phyloP scores from a whole-genome alignment of 2,888 invertebrate genomes.

The Ariolimax columbianus region DNA sequence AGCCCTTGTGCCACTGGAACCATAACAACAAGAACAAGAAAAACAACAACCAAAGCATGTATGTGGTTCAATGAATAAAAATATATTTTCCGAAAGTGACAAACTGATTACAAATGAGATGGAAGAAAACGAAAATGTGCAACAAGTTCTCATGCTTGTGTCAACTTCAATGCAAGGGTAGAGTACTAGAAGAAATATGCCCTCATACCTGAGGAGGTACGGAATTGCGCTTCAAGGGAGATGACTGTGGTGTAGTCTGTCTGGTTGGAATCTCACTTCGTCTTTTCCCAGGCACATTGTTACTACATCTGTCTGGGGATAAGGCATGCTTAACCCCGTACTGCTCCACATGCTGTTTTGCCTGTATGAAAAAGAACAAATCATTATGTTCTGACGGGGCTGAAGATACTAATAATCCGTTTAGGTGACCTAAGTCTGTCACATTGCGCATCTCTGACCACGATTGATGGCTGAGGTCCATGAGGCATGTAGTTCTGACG shows the following conservation, averaged over 20 bases:
- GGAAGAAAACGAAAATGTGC: not conserved
- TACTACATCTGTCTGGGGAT: constrained; percentile 34
- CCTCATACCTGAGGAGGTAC: constrained; percentile 58
- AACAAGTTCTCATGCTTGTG: not conserved
- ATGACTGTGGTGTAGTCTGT: constrained; percentile 47
- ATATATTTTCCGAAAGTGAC: not conserved
- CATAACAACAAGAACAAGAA: not conserved
- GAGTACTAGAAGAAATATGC: constrained; percentile 5
- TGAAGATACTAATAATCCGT: constrained; percentile 9
- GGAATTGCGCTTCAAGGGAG: constrained; percentile 62
- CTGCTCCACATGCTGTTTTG: constrained; percentile 49
- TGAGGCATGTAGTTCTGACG: too few relatives aligned
- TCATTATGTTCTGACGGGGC: too few relatives aligned
- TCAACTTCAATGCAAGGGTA: not conserved
- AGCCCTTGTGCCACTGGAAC: too few relatives aligned
- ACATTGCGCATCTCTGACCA: too few relatives aligned
- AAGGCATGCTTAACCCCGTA: constrained; percentile 47
- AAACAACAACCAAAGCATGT: too few relatives aligned
- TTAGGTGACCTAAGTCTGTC: not conserved
- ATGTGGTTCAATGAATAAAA: not conserved
- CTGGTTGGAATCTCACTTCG: constrained; percentile 42
- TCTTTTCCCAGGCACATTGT: constrained; percentile 30
- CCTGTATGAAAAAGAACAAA: constrained; percentile 56
- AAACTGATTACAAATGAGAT: not conserved
- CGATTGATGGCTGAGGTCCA: too few relatives aligned